Evolutionary conservation across 2,888 invertebrate genomes (phyloP).

Genomic region (Teleogryllus oceanicus): DNA sequence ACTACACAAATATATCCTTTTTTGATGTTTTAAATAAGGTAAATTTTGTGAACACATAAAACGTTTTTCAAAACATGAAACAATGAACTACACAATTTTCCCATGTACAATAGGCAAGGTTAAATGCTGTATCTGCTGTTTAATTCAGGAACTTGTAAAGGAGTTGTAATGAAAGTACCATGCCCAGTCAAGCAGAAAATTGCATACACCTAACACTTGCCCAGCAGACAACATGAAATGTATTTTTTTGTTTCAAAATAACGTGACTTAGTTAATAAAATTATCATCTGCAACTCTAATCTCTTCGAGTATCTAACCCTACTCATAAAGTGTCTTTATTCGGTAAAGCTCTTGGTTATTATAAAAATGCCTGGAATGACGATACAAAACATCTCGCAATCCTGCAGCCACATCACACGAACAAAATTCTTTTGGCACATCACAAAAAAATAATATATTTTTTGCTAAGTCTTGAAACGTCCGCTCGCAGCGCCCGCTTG

Average conservation of each 20-base stretch:
- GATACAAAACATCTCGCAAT: neutral
- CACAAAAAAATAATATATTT: neutral
- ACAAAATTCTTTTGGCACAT: neutral
- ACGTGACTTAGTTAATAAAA: slow-evolving; percentile 5
- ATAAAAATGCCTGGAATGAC: slow-evolving; percentile 18
- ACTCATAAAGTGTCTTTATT: neutral
- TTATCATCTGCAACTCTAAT: neutral
- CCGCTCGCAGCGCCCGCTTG: too few species aligned
- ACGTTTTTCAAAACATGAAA: too few species aligned
- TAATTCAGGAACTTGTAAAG: neutral
- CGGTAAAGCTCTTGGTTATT: neutral
- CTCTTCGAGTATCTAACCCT: neutral
- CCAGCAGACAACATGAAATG: neutral
- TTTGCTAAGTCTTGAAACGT: neutral
- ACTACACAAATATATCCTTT: too few species aligned
- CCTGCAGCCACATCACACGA: neutral
- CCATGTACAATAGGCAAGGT: neutral
- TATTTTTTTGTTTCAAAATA: neutral
- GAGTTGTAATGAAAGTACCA: neutral
- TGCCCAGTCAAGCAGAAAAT: slow-evolving; percentile 20
- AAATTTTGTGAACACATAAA: too few species aligned
- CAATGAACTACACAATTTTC: too few species aligned
- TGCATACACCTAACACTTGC: slow-evolving; percentile 1
- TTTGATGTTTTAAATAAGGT: too few species aligned
- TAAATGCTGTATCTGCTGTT: neutral